Evolutionary conservation across 2,888 invertebrate species (phyloP), one percentile per base, ranked within the genome.

Genomic region (Teleiodes luculella): DNA sequence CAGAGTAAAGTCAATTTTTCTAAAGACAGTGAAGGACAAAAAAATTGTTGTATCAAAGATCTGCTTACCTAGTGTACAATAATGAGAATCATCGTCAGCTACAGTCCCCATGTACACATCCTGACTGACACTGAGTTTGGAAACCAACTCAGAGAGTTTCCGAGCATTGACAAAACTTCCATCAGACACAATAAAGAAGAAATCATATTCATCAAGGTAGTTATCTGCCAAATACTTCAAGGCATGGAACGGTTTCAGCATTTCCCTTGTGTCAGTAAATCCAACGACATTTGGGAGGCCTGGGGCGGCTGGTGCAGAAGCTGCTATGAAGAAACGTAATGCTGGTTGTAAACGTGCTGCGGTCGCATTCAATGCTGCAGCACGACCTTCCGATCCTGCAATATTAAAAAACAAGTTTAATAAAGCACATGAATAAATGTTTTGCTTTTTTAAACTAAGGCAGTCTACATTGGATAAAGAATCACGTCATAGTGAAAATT

Each of bases 171-270:
- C 91, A 76, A 95, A 98, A 1, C 95, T 94, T 6, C 92, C 91
- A 80, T 98, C 98, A 41, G 95, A 94, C 46, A 95, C 92, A 49
- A 99, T 88, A 76, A 96, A 95, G 86, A 97, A 98, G 87, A 96
- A 98, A 81, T 98, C 97, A 80, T 95, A 98, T 66, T 95, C 95
- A 67, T 97, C 95, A 33, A 95, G 85, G 83, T 95, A 97, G 77
- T 96, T 96, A 67, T 97, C 97, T 0, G 94, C 94, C 10, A 98
- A 93, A 76, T 97, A 98, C 76, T 97, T 97, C 43, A 98, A 90
- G 16, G 95, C 93, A 74, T 97, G 96, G 80, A 97, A 96, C 0
- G 97, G 96, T 64, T 95, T 92, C 13, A 96, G 90, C 76, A 94
- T 84, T 55, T 87, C 78, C 86, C 92, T 65, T 90, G 92, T 94